phyloP scores from a whole-genome alignment of 2,113 vertebrate genomes.

The Ceratotherium simum region DNA sequence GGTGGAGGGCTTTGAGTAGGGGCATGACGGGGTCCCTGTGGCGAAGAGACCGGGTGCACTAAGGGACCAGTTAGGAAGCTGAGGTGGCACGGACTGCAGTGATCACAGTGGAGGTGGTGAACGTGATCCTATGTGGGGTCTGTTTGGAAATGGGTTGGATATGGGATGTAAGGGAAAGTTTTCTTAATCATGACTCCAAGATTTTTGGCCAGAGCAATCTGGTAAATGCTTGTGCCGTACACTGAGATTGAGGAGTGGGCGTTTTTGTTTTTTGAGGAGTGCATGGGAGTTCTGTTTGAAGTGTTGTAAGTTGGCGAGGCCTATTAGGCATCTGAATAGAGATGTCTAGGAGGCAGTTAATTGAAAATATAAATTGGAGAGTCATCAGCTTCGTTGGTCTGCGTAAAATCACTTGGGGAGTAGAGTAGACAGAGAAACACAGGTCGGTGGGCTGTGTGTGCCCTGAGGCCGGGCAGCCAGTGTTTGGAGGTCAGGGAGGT shows the following conservation, averaged over 20 bases:
- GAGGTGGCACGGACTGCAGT: neutral
- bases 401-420: neutral
- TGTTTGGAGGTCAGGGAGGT: neutral
- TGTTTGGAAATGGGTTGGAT: neutral
- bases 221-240: neutral
- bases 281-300: neutral
- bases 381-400: neutral
- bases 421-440: neutral
- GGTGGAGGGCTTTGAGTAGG: neutral
- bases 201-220: neutral
- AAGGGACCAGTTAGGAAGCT: neutral
- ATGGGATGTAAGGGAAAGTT: neutral
- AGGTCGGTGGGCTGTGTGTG: neutral
- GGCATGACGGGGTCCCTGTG: neutral
- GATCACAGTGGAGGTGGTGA: neutral
- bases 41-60: neutral
- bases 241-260: neutral
- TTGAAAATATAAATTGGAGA: neutral
- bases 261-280: neutral
- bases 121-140: neutral
- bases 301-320: neutral
- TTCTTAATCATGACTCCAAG: neutral
- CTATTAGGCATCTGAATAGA: neutral
- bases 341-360: neutral
- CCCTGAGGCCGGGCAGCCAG: neutral